These are phyloP conservation scores for Tortricodes alternella DNA, from an alignment of 2,888 invertebrate genomes.

Conservation along the genomic window DNA sequence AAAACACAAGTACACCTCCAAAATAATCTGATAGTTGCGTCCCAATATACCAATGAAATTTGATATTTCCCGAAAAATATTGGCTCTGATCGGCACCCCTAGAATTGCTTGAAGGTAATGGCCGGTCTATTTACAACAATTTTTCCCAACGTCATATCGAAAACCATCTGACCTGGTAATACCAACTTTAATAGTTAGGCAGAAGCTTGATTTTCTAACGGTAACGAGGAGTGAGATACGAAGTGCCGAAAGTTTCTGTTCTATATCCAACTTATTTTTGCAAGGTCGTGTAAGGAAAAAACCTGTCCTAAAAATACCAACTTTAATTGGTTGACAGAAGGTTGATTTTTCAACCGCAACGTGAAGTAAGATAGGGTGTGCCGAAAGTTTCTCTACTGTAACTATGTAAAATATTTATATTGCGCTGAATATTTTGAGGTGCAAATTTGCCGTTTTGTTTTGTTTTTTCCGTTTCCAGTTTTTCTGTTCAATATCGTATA, in stretches of 20 bases:
- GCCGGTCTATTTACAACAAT: slow-evolving; percentile 1
- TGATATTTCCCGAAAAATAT: slow-evolving; percentile 26
- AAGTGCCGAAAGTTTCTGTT: not conserved
- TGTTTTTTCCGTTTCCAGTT: not conserved
- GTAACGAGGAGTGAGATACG: not conserved
- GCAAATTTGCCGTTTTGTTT: slow-evolving; percentile 24
- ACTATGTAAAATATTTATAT: slow-evolving; percentile 23
- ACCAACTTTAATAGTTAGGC: not conserved
- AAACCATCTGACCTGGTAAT: not conserved
- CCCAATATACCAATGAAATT: slow-evolving; percentile 27
- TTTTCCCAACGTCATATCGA: slow-evolving; percentile 1
- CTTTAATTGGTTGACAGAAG: not conserved
- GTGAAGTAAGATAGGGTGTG: not conserved
- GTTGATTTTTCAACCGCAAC: not conserved
- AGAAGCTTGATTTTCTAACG: not conserved
- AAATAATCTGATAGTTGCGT: slow-evolving; percentile 30
- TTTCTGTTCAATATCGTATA: not conserved
- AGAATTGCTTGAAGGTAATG: slow-evolving; percentile 21
- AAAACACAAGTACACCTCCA: slow-evolving; percentile 5
- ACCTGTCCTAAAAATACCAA: not conserved
- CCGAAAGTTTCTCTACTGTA: not conserved
- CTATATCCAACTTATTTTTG: not conserved
- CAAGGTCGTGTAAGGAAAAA: not conserved
- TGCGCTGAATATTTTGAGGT: slow-evolving; percentile 25
- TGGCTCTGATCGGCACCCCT: slow-evolving; percentile 19